Conservation (phyloP, 2,797 vertebrate species). For the Micrastur ruficollis region DNA sequence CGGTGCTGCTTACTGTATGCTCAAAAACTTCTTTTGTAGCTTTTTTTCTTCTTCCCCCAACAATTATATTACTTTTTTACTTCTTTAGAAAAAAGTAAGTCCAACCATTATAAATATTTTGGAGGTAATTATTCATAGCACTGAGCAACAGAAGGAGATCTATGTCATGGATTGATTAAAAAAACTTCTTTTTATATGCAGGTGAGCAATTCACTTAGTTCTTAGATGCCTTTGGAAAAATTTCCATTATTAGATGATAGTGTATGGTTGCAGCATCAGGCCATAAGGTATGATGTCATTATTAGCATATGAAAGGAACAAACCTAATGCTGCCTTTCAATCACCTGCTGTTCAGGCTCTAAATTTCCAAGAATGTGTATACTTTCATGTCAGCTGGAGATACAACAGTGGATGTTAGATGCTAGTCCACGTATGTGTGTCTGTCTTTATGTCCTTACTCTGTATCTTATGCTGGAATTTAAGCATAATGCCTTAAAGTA, state of each 20-base stretch:
- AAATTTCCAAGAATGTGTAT: not conserved
- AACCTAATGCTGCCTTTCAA: not conserved
- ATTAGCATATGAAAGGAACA: not conserved
- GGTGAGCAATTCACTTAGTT: not conserved
- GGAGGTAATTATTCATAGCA: not conserved
- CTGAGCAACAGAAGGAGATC: not conserved
- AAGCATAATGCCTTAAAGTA: not conserved
- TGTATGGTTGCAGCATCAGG: not conserved
- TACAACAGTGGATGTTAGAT: not conserved
- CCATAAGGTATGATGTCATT: not conserved
- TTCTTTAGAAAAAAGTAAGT: not conserved
- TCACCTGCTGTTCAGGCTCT: not conserved
- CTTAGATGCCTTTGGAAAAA: not conserved
- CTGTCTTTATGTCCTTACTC: not conserved
- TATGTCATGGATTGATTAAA: not conserved
- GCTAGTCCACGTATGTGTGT: rapidly evolving
- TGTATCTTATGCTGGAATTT: not conserved
- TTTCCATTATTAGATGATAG: not conserved
- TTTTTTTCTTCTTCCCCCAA: not conserved
- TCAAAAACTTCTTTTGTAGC: not conserved
- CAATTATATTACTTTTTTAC: not conserved
- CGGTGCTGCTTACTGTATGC: not conserved
- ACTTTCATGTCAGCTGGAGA: not conserved
- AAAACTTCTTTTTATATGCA: not conserved
- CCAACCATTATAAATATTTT: not conserved